Percentiles rank a stretch among this genome's conserved stretches.
phyloP scores from a whole-genome alignment of 2,113 vertebrate genomes.

The Halichoerus grypus region DNA sequence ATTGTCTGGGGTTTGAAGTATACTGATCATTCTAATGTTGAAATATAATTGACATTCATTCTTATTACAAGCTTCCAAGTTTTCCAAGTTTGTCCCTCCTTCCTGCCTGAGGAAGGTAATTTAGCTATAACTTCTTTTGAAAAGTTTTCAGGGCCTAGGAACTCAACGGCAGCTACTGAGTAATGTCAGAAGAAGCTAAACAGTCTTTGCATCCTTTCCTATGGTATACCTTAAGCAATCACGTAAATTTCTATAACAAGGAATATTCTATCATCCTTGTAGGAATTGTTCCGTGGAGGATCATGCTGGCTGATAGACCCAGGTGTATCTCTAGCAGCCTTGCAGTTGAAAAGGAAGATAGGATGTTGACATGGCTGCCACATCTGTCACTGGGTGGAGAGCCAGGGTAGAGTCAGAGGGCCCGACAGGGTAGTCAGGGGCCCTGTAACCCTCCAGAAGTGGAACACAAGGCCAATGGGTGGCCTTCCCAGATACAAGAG shows the following conservation, averaged over 20 bases:
- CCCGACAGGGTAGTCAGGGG: too few relatives aligned
- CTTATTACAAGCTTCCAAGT: slow-evolving; percentile 34
- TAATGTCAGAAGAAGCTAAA: not conserved
- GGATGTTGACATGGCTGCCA: not conserved
- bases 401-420: not conserved
- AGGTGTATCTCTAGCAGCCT: not conserved
- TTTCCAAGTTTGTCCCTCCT: slow-evolving; percentile 45
- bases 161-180: not conserved
- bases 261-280: not conserved
- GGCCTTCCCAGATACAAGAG: not conserved
- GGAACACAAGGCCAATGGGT: not conserved
- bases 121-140: not conserved
- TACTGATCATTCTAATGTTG: slow-evolving; percentile 33
- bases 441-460: not conserved
- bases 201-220: not conserved
- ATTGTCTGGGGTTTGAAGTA: slow-evolving; percentile 68
- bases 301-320: not conserved
- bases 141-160: not conserved
- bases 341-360: not conserved
- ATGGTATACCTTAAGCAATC: not conserved
- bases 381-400: not conserved
- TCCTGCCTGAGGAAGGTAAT: slow-evolving; percentile 19
- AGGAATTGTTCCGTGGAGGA: not conserved
- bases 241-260: not conserved
- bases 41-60: slow-evolving; percentile 62